phyloP scores from a whole-genome alignment of 2,797 vertebrate genomes.

The Acanthis flammea region DNA sequence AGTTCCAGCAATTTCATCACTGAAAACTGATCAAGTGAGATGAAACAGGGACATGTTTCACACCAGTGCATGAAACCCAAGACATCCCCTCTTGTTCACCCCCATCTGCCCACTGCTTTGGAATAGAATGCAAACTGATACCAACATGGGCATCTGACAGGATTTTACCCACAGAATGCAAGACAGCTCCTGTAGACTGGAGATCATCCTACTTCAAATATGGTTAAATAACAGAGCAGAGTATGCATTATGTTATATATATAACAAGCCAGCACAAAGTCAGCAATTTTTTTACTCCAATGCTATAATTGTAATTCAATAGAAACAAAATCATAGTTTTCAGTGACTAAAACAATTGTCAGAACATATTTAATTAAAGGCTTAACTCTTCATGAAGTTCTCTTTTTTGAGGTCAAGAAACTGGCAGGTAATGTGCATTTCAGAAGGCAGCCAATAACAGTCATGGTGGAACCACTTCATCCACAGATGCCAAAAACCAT shows the following conservation, averaged over 20 bases:
- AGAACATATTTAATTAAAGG: slow-evolving; percentile 74
- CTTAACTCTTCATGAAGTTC: slow-evolving; percentile 42
- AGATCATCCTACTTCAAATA: slow-evolving; percentile 62
- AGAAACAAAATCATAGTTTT: slow-evolving; percentile 73
- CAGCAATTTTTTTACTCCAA: slow-evolving; percentile 76
- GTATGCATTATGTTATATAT: slow-evolving; percentile 75
- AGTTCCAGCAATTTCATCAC: not conserved
- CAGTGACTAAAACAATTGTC: slow-evolving; percentile 60
- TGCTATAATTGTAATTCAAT: slow-evolving; percentile 72
- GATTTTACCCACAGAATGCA: slow-evolving; percentile 54
- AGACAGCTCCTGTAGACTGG: slow-evolving; percentile 26
- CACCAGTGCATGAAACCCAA: not conserved
- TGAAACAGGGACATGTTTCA: not conserved
- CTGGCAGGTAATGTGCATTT: slow-evolving; percentile 33
- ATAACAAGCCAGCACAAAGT: slow-evolving; percentile 70
- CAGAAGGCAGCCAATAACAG: slow-evolving; percentile 9
- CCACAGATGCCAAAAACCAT: not conserved
- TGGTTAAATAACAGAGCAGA: slow-evolving; percentile 73
- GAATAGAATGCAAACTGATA: not conserved
- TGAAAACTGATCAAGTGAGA: not conserved
- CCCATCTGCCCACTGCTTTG: not conserved
- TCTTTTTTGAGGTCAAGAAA: slow-evolving; percentile 59
- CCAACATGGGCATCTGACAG: not conserved
- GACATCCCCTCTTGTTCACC: not conserved
- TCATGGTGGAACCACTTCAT: not conserved